Conservation (phyloP, 2,888 invertebrate species). For the Oligia fasciuncula region DNA sequence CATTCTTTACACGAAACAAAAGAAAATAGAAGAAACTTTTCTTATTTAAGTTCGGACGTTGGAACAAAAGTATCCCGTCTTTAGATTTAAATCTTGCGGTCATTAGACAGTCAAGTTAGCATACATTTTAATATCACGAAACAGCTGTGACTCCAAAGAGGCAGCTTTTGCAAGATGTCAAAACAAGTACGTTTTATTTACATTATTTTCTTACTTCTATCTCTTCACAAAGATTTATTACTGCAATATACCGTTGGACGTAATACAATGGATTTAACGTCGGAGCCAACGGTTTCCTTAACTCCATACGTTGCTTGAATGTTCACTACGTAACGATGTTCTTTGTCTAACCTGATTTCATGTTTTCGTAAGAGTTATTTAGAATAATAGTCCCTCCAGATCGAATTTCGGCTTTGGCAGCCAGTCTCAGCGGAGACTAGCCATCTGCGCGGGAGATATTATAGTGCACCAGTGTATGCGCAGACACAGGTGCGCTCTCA, state of each 20-base stretch:
- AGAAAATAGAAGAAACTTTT: slow-evolving; percentile 78
- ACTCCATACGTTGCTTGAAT: slow-evolving; percentile 61
- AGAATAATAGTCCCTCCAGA: background rate
- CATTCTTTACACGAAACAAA: slow-evolving; percentile 65
- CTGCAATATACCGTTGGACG: slow-evolving; percentile 77
- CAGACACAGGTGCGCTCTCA: background rate
- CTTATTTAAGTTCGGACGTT: slow-evolving; percentile 77
- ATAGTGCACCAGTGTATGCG: background rate
- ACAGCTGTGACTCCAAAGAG: slow-evolving; percentile 78
- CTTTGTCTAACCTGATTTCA: slow-evolving; percentile 39
- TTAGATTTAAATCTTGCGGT: slow-evolving; percentile 83
- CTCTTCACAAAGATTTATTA: slow-evolving; percentile 79
- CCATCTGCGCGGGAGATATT: background rate
- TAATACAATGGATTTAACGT: slow-evolving; percentile 72
- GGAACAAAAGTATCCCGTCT: slow-evolving; percentile 75
- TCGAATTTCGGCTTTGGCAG: background rate
- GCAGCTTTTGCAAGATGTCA: slow-evolving; percentile 77
- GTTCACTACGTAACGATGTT: slow-evolving; percentile 48
- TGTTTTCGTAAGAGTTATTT: slow-evolving; percentile 2
- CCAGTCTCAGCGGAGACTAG: background rate
- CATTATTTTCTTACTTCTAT: slow-evolving; percentile 77
- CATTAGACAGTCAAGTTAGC: slow-evolving; percentile 84
- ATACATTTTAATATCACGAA: slow-evolving; percentile 85
- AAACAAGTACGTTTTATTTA: slow-evolving; percentile 81
- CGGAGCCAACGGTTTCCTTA: slow-evolving; percentile 71